phyloP scores from a whole-genome alignment of 2,113 vertebrate species.

The Cathartes aura region DNA sequence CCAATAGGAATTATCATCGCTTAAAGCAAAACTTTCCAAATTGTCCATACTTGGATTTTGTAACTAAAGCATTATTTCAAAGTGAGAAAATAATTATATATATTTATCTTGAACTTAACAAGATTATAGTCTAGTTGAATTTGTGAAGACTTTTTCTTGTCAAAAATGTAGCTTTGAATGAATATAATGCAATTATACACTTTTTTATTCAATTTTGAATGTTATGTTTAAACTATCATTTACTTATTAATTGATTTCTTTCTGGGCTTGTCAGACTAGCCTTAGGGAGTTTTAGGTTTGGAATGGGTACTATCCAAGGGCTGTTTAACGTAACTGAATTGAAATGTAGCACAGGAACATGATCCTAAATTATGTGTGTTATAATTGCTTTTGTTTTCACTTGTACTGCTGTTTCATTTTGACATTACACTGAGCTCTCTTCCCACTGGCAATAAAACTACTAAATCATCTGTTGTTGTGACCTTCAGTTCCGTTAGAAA shows the following conservation, averaged over 20 bases:
- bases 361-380: background rate
- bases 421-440: background rate
- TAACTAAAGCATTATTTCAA: background rate
- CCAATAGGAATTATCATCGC: background rate
- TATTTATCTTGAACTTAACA: background rate
- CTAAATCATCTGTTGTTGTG: background rate
- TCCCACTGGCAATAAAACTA: background rate
- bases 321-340: background rate
- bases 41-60: background rate
- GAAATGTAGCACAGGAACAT: background rate
- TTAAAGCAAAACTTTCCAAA: background rate
- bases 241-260: background rate
- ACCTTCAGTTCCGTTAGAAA: background rate
- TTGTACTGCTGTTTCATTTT: background rate
- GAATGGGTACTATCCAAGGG: background rate
- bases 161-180: background rate
- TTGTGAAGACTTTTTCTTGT: background rate
- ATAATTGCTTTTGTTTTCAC: constrained; percentile 16
- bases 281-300: background rate
- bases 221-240: background rate
- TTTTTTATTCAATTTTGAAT: background rate
- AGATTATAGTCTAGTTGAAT: background rate
- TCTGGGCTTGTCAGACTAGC: background rate
- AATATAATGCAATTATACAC: background rate
- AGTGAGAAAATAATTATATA: background rate